Evolutionary conservation across 2,113 vertebrate genomes (phyloP), one percentile per base, ranked within the genome.

Genomic region (Indri indri): DNA sequence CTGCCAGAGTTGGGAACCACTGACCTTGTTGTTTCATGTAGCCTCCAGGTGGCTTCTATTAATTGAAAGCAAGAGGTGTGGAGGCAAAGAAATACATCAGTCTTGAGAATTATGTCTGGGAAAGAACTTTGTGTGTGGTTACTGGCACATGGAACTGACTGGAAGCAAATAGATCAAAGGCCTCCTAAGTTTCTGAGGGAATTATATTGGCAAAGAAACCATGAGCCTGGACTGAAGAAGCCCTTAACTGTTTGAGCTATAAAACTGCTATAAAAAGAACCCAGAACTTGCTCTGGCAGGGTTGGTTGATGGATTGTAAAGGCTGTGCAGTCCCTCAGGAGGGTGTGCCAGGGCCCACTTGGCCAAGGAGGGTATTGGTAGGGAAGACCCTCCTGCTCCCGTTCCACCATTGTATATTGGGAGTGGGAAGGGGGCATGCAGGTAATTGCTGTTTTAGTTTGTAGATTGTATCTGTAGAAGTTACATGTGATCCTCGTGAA

Each of bases 141-240:
- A 63, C 50, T 90, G 94, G 88, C 88, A 83, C 76, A 40, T 87
- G 65, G 81, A 81, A 59, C 80, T 68, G 23, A 94, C 40, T 52
- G 70, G 76, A 89, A 95, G 84, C 83, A 97, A 79, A 40, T 54
- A 94, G 40, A 92, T 92, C 76, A 83, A 94, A 94, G 45, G 42
- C 34, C 34, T 54, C 32, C 57, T 90, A 25, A 90, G 65, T 90
- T 87, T 90, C n/a, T 79, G 66, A 87, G 34, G 18, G 84, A 87
- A 61, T 92, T 71, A 12, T 79, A 27, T 76, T 90, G 81, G 47
- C 80, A 95, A n/a, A 18, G 40, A 77, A 74, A 80, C 68, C 93
- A 42, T 17, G 45, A 95, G 42, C 61, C 32, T 93, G 71, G 45
- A 59, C 50, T 71, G 52, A 79, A 59, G 5, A 82, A 76, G 45